Base-by-base conservation (phyloP, 2,888 invertebrate species). In the Caenorhabditis becei region DNA sequence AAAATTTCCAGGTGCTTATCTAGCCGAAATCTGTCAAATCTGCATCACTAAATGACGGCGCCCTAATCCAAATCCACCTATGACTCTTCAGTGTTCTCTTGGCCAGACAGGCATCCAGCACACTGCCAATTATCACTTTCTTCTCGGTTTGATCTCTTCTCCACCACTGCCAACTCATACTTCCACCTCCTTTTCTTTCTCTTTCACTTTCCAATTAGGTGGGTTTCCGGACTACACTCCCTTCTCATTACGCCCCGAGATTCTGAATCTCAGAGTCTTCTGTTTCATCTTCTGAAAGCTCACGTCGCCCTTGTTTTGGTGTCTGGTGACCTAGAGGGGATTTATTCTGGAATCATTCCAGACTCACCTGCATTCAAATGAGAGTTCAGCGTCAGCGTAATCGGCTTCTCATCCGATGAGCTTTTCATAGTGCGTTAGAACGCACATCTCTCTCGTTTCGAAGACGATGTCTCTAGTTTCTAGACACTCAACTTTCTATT, bases 111-210 rank as follows among this genome's bases (percentile, higher is more conserved):
- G 16, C 10, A 3, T 2, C 41, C 41, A 41, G n/a, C 41, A 32
- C 32, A 32, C 41, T 41, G 16, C 16, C 41, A 41, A 41, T 41
- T 41, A 41, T 14, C 41, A 41, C 41, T 41, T 41, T 5, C 16
- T 5, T 59, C 59, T 37, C 37, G 11, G 28, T 62, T 32, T 47
- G 37, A 41, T 32, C 28, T 51, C n/a, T 20, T 49, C 2, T 41
- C 10, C 14, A n/a, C 41, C 47, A 14, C 47, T 65, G 65, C 53
- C 44, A 24, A 35, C 65, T 65, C 51, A 44, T 47, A 32, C 32
- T 32, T 32, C 32, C 44, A 5, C 18, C 51, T 7, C 32, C 24
- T 26, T 65, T 41, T 63, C 49, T 14, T 16, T 47, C 63, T 24
- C 18, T 26, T 35, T 47, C 63, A 26, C 49, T n/a, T 7, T 24